phyloP scores from a whole-genome alignment of 2,113 vertebrate genomes.

The Chloropsis hardwickii region DNA sequence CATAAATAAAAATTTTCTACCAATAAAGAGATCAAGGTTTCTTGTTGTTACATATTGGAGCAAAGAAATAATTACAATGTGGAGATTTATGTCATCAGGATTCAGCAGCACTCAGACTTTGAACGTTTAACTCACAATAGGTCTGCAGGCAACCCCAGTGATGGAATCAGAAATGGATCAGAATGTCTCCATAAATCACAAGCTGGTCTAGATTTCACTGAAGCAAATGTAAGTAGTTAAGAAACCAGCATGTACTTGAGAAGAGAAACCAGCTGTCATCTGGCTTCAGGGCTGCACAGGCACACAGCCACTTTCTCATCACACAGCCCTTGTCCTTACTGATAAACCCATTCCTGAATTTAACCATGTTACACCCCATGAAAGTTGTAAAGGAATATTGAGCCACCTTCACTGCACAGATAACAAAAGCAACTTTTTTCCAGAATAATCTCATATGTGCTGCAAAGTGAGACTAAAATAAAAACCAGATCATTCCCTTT shows the following conservation, averaged over 20 bases:
- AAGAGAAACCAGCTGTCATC: background rate
- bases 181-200: background rate
- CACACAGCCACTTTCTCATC: background rate
- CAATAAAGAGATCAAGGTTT: background rate
- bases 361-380: rapidly evolving
- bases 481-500: background rate
- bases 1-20: background rate
- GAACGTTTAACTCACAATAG: background rate
- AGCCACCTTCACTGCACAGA: background rate
- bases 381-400: background rate
- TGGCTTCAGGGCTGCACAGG: background rate
- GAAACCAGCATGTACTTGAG: background rate
- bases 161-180: background rate
- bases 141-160: background rate
- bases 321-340: background rate
- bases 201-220: background rate
- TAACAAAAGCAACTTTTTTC: background rate
- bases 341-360: background rate
- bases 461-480: background rate
- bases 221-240: background rate
- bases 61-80: background rate
- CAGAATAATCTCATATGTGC: background rate
- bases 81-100: background rate
- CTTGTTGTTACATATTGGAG: background rate
- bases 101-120: background rate